Evolutionary conservation across 1,140 invertebrate genomes (phyloP), one percentile per base, ranked within the genome.

Genomic region (Drosophila trapezifrons): DNA sequence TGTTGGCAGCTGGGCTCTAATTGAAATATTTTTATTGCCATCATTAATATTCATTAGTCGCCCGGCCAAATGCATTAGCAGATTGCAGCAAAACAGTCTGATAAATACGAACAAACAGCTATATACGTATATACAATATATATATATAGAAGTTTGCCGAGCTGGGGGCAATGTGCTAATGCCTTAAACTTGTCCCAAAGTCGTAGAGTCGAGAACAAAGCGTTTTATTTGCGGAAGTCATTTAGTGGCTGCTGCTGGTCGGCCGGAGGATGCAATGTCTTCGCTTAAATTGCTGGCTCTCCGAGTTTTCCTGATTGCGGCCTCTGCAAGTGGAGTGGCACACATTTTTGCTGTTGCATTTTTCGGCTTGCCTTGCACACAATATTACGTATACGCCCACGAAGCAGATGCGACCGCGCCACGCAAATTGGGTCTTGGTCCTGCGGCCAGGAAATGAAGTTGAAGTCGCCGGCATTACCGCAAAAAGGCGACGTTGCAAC

Each of bases 21-120:
- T 89, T 87, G 84, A 87, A 87, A 87, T 87, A 87, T 89, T 87
- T 78, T 87, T 87, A 87, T 87, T 89, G 85, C 73, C 72, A 74
- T 47, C 84, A 87, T 87, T 84, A 87, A 87, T 87, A 87, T 87
- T 87, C 84, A 87, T 87, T 87, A 87, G 73, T 60, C 71, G 56
- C 65, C 37, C 62, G 25, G 46, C 65, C 75, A 87, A 86, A 82
- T 83, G 84, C 83, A 86, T 86, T 86, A 86, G 83, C 66, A 83
- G 81, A 86, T 86, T 87, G 79, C 79, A 64, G 78, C 60, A 40
- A 55, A 40, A 46, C 69, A 43, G 54, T 45, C 78, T 81, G 78
- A 86, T 85, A 85, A 85, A 85, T 86, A 81, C 74, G 54, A 56
- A 66, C 78, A 83, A 85, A 65, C 78, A 64, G 69, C 62, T 46